Evolutionary conservation across 2,797 vertebrate genomes (phyloP).

Genomic region (Dicrostonyx torquatus): DNA sequence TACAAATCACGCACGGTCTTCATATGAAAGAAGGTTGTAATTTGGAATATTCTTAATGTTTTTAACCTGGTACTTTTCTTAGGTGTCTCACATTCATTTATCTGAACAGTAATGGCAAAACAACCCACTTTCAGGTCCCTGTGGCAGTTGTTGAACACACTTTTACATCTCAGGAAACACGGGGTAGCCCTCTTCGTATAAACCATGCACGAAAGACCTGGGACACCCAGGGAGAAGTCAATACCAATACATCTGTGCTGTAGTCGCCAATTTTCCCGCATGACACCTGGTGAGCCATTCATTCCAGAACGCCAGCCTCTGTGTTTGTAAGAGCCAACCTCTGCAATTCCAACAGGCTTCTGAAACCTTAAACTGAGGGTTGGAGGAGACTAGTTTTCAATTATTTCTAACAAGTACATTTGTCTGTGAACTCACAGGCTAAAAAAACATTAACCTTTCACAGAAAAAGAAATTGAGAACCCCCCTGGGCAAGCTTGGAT

Average conservation of each 20-base stretch:
- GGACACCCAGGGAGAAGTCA: background rate
- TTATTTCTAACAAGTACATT: background rate
- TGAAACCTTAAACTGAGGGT: background rate
- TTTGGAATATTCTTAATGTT: background rate
- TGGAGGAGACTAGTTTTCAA: background rate
- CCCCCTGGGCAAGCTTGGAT: background rate
- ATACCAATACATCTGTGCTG: background rate
- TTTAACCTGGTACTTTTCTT: slow-evolving; percentile 11
- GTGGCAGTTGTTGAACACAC: slow-evolving; percentile 13
- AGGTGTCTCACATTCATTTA: slow-evolving; percentile 10
- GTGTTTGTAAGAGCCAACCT: slow-evolving; percentile 21
- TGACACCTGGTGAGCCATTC: background rate
- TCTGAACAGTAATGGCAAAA: background rate
- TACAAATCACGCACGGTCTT: background rate
- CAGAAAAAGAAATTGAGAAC: slow-evolving; percentile 1
- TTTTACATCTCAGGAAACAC: background rate
- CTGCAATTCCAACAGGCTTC: slow-evolving; percentile 3
- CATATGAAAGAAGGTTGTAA: background rate
- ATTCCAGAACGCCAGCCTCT: background rate
- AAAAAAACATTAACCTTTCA: background rate
- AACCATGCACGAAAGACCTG: background rate
- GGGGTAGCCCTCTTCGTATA: background rate
- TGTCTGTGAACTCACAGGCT: background rate
- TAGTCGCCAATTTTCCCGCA: background rate
- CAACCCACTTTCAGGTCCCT: background rate